These are phyloP conservation scores for Syngnathus floridae DNA, from an alignment of 2,113 vertebrate species.

Conservation along the genomic window DNA sequence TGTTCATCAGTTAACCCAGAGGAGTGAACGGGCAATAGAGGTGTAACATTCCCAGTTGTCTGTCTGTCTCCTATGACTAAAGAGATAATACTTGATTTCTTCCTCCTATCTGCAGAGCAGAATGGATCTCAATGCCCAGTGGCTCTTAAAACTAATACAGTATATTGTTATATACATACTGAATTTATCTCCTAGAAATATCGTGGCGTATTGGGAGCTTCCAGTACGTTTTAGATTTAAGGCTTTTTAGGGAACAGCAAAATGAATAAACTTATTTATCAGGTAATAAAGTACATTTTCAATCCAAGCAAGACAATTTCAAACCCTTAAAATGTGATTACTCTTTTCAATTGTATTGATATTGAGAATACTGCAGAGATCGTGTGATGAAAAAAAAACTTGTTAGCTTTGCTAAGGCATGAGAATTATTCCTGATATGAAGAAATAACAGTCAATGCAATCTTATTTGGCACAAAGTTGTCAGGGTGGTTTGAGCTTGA, in stretches of 20 bases:
- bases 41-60: not conserved
- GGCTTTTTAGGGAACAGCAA: not conserved
- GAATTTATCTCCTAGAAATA: not conserved
- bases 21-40: not conserved
- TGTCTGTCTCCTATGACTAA: not conserved
- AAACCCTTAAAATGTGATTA: not conserved
- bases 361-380: not conserved
- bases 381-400: not conserved
- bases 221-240: not conserved
- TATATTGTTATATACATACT: not conserved
- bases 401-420: not conserved
- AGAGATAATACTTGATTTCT: not conserved
- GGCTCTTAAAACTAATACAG: not conserved
- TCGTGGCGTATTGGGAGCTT: not conserved
- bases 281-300: not conserved
- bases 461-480: conserved; percentile 6
- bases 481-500: conserved; percentile 7
- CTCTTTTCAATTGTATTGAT: not conserved
- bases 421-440: conserved; percentile 4
- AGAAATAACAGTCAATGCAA: conserved; percentile 5
- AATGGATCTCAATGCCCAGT: not conserved
- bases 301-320: no score
- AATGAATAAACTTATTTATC: not conserved
- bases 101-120: not conserved
- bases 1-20: not conserved